A percentile compares a stretch with the other conserved stretches of the same genome.
Conservation (phyloP, 2,113 vertebrate genomes). For the Synodontis membranacea region DNA sequence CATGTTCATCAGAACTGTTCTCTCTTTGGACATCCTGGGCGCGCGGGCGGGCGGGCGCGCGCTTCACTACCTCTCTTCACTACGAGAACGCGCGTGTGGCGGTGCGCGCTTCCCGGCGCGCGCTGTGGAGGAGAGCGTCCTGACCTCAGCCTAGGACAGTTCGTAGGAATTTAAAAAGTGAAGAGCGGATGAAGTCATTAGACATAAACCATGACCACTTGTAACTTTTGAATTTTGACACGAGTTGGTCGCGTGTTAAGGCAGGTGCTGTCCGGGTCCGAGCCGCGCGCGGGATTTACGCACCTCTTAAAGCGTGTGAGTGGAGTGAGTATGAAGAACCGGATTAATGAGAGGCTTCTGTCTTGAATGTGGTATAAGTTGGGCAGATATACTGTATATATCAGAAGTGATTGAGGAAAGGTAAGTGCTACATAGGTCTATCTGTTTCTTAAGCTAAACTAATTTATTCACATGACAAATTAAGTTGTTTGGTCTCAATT, state of each 20-base stretch:
- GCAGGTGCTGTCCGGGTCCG: background rate
- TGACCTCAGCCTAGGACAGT: background rate
- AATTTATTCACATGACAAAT: background rate
- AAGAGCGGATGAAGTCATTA: background rate
- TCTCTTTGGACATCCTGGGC: background rate
- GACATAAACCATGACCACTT: background rate
- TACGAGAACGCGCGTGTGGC: background rate
- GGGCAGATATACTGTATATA: no score
- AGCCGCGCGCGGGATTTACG: background rate
- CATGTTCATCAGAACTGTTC: background rate
- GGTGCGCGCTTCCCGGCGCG: background rate
- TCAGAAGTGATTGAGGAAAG: background rate
- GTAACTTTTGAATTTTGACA: background rate
- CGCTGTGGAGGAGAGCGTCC: background rate
- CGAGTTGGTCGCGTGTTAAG: background rate
- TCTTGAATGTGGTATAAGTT: background rate
- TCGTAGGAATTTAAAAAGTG: background rate
- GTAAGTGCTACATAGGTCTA: background rate
- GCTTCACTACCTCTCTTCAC: background rate
- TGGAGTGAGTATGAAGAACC: background rate
- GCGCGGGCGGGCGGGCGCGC: background rate
- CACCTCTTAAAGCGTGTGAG: background rate
- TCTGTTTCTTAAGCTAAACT: background rate
- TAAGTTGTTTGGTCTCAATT: background rate
- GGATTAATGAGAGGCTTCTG: background rate